Base-by-base conservation (phyloP, 2,888 invertebrate genomes). In the Zonitis immaculata region DNA sequence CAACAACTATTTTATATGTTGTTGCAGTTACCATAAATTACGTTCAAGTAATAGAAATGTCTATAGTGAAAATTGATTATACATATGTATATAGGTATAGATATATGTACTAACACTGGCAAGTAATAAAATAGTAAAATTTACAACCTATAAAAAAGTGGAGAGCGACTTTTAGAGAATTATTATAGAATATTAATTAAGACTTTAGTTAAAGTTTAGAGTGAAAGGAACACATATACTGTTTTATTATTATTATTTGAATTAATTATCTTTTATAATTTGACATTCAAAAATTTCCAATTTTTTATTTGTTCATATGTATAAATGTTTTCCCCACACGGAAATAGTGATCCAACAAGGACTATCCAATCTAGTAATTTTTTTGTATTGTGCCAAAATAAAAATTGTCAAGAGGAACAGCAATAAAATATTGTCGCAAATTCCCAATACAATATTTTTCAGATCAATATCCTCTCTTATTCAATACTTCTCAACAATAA, bases 11-110 rank as follows among this genome's bases (percentile, higher is more conserved):
- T 39, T 39, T 39, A 43, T 49, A 48, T 20, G 28, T 32, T 49
- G 44, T n/a, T n/a, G n/a, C 30, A 47, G 42, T 44, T 27, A 20
- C 49, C 22, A 47, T 49, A 49, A 53, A 49, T 53, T 49, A 43
- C 47, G 22, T 45, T 30, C n/a, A 32, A 44, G 39, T 44, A 27
- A 27, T 14, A 27, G 44, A 6, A 27, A 27, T 16, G 39, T 48
- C 45, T 42, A 52, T 49, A n/a, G 48, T 42, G 45, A 52, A 52
- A 52, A 52, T 49, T 52, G 52, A 52, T 45, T 49, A 45, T 48
- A 49, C 6, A 9, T 12, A n/a, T n/a, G n/a, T n/a, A n/a, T n/a
- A n/a, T n/a, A n/a, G n/a, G n/a, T n/a, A n/a, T n/a, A n/a, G n/a
- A n/a, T n/a, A n/a, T n/a, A n/a, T 14, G 22, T 18, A 18, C 7